These are phyloP conservation scores for Rhadina sibilatrix DNA, from an alignment of 2,113 vertebrate species.

Conservation along the genomic window DNA sequence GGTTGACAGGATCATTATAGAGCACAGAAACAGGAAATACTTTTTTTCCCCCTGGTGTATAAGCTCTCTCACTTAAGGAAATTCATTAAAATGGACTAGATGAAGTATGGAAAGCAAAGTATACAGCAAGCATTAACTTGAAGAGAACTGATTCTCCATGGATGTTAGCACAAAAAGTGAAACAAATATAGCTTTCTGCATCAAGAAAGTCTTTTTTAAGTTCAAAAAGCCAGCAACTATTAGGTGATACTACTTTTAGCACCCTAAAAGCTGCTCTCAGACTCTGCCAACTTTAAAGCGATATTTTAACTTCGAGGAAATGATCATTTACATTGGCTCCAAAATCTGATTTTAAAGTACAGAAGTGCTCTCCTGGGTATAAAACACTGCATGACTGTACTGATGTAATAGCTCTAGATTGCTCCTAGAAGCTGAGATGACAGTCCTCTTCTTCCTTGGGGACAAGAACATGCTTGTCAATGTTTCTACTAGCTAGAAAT, in stretches of 20 bases:
- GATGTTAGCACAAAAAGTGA: background rate
- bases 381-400: background rate
- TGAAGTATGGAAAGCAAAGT: background rate
- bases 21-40: background rate
- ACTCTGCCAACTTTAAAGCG: background rate
- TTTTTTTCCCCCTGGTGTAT: background rate
- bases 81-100: background rate
- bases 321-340: constrained; percentile 19
- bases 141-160: background rate
- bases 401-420: constrained; percentile 24
- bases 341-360: constrained; percentile 5
- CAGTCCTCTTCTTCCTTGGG: background rate
- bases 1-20: background rate
- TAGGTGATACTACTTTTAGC: constrained; percentile 41
- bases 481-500: background rate
- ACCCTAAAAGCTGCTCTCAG: constrained; percentile 1
- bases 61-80: background rate
- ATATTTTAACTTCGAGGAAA: constrained; percentile 29
- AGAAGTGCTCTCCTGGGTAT: constrained; percentile 35
- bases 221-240: constrained; percentile 2
- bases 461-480: background rate
- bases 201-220: background rate
- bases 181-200: background rate
- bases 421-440: background rate
- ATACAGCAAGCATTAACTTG: background rate